Percentiles rank a stretch among this genome's conserved stretches.
Conservation (phyloP, 92 coral and sea anemone species). For the Parazoanthus darwini region DNA sequence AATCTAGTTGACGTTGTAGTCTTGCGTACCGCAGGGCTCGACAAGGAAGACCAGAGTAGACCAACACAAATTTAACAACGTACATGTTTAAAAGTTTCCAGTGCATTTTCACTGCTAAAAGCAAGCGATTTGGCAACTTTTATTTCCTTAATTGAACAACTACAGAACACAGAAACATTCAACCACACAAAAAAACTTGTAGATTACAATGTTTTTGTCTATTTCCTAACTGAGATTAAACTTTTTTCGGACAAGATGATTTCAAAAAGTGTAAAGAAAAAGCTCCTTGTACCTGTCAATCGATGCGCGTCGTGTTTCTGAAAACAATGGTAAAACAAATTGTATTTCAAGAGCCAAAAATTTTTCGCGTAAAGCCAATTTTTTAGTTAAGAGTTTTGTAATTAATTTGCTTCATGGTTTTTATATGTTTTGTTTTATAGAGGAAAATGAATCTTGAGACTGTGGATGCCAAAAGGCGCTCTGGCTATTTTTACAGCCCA, state of each 20-base stretch:
- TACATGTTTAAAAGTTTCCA: too few relatives aligned
- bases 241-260: too few relatives aligned
- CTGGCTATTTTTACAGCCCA: neutral
- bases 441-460: too few relatives aligned
- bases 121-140: neutral
- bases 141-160: neutral
- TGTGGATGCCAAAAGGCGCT: neutral
- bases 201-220: too few relatives aligned
- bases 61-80: neutral
- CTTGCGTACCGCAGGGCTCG: too few relatives aligned
- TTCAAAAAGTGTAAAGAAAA: too few relatives aligned
- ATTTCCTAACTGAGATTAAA: neutral
- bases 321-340: too few relatives aligned
- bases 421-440: too few relatives aligned
- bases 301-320: neutral
- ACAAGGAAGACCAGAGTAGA: too few relatives aligned
- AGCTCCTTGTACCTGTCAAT: neutral
- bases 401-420: neutral
- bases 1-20: neutral
- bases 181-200: neutral
- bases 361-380: neutral
- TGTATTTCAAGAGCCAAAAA: too few relatives aligned
- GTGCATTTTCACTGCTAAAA: neutral
- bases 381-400: neutral
- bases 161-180: neutral